Base-by-base conservation (phyloP, 2,888 invertebrate genomes). In the Drosophila maculinotata region DNA sequence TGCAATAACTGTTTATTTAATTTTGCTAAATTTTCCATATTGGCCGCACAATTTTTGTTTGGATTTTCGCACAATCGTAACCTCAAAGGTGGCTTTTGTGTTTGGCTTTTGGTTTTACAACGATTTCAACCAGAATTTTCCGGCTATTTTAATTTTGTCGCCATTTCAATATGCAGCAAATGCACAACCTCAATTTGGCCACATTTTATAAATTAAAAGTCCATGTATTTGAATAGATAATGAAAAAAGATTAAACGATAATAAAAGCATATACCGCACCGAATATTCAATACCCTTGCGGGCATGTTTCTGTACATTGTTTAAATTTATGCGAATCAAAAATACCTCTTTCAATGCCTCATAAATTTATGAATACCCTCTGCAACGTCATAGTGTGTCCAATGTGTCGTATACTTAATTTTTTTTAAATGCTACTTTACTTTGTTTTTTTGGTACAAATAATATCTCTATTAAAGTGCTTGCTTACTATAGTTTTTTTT, bases 31-130 rank as follows among this genome's bases (percentile, higher is more conserved):
- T 74, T 70, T 81, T 76, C 56, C 74, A 74, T 78, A 74, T 76
- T 79, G 66, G 51, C 63, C 71, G 69, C 69, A 74, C 44, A 42
- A 58, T 65, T 73, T 74, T 70, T 69, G 69, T 69, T 59, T 65
- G 49, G 48, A 52, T 74, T 69, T 74, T 69, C 54, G 48, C 49
- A 44, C 60, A 69, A 64, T 69, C 48, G 41, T 51, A 79, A 79
- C 80, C 84, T 84, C 85, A 84, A 81, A 84, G 85, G 78, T 85
- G 79, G 85, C 78, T 80, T 82, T 85, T 75, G 64, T 78, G 83
- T 82, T 83, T 83, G 80, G 83, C 69, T 78, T 76, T 79, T 72
- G 79, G 79, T 68, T 85, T 69, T 64, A 65, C 84, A 81, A 67
- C 58, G 62, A 60, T 70, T 79, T 66, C 14, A 49, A 63, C 52